Evolutionary conservation across 2,113 vertebrate genomes (phyloP).

Genomic region (Rhombomys opimus): DNA sequence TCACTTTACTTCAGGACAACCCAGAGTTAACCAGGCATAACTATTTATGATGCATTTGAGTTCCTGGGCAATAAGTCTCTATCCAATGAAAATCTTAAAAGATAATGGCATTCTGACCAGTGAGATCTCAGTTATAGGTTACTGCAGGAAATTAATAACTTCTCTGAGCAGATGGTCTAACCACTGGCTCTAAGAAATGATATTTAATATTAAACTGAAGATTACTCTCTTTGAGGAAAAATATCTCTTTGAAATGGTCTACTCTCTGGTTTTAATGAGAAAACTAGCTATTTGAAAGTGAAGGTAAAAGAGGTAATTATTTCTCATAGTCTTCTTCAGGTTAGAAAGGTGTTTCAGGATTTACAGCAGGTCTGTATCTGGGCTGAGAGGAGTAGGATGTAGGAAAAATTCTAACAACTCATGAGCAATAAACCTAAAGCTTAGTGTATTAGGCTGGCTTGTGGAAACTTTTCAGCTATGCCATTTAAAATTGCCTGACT

Average conservation of each 20-base stretch:
- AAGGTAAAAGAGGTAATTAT: background rate
- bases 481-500: background rate
- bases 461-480: rapidly evolving
- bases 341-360: background rate
- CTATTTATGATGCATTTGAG: background rate
- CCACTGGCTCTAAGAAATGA: constrained; percentile 79
- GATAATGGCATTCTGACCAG: constrained; percentile 34
- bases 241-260: constrained; percentile 65
- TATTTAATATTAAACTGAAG: constrained; percentile 82
- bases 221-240: constrained; percentile 68
- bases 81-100: constrained; percentile 14
- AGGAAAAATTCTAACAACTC: background rate
- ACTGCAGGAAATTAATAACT: constrained; percentile 86
- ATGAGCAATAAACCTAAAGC: background rate
- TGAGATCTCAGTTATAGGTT: constrained; percentile 61
- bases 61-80: background rate
- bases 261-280: constrained; percentile 58
- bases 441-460: rapidly evolving
- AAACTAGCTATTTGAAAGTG: background rate
- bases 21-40: background rate
- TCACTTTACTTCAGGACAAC: background rate
- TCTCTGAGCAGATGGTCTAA: constrained; percentile 84
- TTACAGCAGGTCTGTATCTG: background rate
- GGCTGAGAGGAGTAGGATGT: background rate
- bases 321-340: background rate